phyloP scores from a whole-genome alignment of 92 coral and sea anemone genomes.

The Zoanthus gigantus region DNA sequence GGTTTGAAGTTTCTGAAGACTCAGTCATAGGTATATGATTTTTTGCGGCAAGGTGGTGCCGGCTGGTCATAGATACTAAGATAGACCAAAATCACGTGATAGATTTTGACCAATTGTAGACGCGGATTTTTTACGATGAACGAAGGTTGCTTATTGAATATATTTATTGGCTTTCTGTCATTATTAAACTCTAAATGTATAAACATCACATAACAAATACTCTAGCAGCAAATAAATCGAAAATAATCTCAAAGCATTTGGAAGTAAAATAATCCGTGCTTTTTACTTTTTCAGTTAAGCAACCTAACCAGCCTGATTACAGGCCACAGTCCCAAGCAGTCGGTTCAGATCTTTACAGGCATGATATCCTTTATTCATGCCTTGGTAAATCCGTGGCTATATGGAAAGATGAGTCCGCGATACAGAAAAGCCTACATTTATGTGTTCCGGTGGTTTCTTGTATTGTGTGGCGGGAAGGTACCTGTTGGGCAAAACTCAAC shows the following conservation, averaged over 20 bases:
- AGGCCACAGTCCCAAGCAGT: constrained; percentile 59
- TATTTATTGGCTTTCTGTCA: too few species aligned
- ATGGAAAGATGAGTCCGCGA: constrained; percentile 90
- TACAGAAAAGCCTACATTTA: constrained; percentile 78
- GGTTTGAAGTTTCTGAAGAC: too few species aligned
- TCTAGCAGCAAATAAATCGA: background rate
- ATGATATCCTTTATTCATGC: constrained; percentile 80
- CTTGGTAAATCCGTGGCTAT: constrained; percentile 85
- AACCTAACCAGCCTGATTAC: constrained; percentile 75
- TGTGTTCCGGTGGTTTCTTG: constrained; percentile 54
- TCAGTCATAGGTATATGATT: too few species aligned
- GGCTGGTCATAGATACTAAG: too few species aligned
- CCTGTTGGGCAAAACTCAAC: background rate
- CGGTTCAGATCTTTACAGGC: constrained; percentile 73
- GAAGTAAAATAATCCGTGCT: too few species aligned
- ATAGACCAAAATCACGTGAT: too few species aligned
- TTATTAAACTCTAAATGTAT: too few species aligned
- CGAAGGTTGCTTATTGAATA: too few species aligned
- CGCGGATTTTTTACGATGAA: too few species aligned
- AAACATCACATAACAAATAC: background rate
- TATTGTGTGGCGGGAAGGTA: constrained; percentile 48
- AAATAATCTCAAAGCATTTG: background rate
- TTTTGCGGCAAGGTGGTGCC: too few species aligned
- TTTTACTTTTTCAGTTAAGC: constrained; percentile 66
- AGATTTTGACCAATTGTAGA: too few species aligned